Evolutionary conservation across 2,113 vertebrate genomes (phyloP).

Genomic region (Electrona antarctica): DNA sequence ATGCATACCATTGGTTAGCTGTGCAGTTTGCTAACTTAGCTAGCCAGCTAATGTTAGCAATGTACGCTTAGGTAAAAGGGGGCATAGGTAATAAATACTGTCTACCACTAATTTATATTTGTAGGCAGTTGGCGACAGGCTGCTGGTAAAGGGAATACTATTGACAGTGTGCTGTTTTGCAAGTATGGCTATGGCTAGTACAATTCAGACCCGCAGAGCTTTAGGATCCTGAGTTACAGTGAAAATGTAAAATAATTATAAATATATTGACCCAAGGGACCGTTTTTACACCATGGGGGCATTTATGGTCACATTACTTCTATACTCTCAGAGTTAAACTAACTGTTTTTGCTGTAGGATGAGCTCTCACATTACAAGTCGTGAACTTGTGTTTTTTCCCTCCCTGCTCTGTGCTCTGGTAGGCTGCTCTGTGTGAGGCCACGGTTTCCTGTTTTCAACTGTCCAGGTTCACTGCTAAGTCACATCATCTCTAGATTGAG

Average conservation of each 20-base stretch:
- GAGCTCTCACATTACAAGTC: neutral
- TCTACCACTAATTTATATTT: neutral
- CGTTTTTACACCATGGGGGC: too few species aligned
- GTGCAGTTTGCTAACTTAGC: conserved; percentile 32
- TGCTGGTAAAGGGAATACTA: neutral
- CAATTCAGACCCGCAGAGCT: neutral
- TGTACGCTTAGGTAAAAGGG: conserved; percentile 51
- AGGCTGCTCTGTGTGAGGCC: conserved; percentile 28
- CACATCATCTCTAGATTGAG: conserved; percentile 47
- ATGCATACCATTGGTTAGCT: conserved; percentile 51
- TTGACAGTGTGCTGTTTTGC: neutral
- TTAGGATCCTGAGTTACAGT: too few species aligned
- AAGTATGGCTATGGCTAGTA: neutral
- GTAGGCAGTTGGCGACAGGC: neutral
- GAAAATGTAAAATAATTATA: too few species aligned
- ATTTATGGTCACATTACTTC: too few species aligned
- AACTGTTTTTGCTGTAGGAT: too few species aligned
- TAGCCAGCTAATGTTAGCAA: conserved; percentile 69
- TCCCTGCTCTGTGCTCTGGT: conserved; percentile 7
- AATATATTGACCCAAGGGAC: too few species aligned
- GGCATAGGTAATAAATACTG: neutral
- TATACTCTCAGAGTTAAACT: too few species aligned
- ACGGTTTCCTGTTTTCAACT: conserved; percentile 43
- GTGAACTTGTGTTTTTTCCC: conserved; percentile 16
- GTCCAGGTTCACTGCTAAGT: conserved; percentile 60